phyloP scores from a whole-genome alignment of 2,888 invertebrate species.

The Meta bourneti region DNA sequence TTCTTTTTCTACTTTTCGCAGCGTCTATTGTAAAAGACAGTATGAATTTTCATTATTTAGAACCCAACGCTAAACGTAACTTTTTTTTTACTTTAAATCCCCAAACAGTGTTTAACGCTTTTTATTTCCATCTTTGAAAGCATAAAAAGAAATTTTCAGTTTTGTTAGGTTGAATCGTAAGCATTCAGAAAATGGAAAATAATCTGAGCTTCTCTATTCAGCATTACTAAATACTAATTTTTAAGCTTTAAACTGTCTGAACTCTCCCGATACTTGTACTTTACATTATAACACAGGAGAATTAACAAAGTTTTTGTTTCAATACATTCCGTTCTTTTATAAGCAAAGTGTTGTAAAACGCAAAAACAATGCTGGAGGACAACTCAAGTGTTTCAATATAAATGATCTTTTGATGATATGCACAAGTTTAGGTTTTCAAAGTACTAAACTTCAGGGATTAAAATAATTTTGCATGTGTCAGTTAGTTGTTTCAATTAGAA shows the following conservation, averaged over 20 bases:
- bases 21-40: too few relatives aligned
- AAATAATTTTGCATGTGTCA: conserved; percentile 2
- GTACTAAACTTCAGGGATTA: conserved; percentile 11
- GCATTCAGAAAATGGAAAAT: not conserved
- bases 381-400: not conserved
- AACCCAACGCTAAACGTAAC: too few relatives aligned
- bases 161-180: not conserved
- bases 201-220: not conserved
- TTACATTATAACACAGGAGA: not conserved
- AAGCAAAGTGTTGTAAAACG: not conserved
- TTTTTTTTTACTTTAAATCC: not conserved
- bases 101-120: not conserved
- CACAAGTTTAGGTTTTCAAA: conserved; percentile 10
- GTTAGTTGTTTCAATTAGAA: conserved; percentile 17
- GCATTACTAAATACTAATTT: not conserved
- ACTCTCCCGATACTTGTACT: not conserved
- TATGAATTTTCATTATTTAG: too few relatives aligned
- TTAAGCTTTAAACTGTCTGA: not conserved
- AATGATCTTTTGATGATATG: not conserved
- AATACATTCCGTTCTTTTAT: not conserved
- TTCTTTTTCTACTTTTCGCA: too few relatives aligned
- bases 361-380: not conserved
- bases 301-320: not conserved
- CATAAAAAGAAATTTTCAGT: not conserved
- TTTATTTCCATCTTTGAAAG: not conserved